Percentiles rank a stretch among this genome's conserved stretches.
Conservation (phyloP, 2,888 invertebrate genomes). For the Stictocephala bisonia region DNA sequence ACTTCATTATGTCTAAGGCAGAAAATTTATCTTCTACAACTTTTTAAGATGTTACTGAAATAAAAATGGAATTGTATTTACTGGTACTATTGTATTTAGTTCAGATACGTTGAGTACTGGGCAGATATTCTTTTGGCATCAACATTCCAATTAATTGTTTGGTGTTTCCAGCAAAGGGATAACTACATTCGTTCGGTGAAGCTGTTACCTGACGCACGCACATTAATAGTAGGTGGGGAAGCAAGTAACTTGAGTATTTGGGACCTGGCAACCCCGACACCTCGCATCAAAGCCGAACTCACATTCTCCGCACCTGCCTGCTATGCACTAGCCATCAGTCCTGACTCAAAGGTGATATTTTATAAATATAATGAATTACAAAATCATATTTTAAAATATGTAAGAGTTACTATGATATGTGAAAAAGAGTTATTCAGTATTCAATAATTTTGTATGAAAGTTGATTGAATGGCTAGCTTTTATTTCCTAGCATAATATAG, state of each 20-base stretch:
- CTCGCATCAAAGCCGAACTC: conserved; percentile 90
- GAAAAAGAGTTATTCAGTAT: too few species aligned
- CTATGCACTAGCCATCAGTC: conserved; percentile 96
- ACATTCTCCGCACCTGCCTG: conserved; percentile 95
- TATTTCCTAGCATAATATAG: too few species aligned
- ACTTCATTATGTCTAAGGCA: too few species aligned
- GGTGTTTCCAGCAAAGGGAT: conserved; percentile 86
- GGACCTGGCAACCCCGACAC: conserved; percentile 93
- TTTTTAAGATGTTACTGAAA: neutral
- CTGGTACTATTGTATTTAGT: neutral
- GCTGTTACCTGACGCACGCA: conserved; percentile 91
- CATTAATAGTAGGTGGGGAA: conserved; percentile 96
- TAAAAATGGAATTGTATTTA: neutral
- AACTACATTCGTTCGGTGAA: conserved; percentile 97
- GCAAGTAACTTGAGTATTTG: conserved; percentile 95
- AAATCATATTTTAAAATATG: too few species aligned
- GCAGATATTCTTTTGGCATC: neutral
- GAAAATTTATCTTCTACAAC: too few species aligned
- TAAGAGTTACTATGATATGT: too few species aligned
- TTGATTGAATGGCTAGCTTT: too few species aligned
- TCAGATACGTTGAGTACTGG: neutral
- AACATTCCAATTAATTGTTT: conserved; percentile 6
- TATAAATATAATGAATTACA: neutral
- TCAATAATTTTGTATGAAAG: too few species aligned
- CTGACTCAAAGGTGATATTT: conserved; percentile 87